These are phyloP conservation scores for Drosophila kepulauana DNA, from an alignment of 1,140 invertebrate species.

Conservation along the genomic window DNA sequence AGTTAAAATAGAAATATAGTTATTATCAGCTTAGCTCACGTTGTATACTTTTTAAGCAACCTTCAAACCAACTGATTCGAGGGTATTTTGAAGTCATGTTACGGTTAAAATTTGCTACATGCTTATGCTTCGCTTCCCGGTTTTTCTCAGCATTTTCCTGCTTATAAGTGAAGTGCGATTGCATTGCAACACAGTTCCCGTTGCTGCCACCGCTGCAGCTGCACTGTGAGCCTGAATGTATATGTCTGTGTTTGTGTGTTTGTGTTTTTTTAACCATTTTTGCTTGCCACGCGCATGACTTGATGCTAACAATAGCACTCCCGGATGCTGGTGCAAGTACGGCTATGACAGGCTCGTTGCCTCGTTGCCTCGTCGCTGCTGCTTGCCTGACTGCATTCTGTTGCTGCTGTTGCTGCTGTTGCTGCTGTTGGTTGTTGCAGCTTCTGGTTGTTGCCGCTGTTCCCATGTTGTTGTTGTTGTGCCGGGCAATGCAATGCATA, in stretches of 20 bases:
- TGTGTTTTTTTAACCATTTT: slow-evolving; percentile 29
- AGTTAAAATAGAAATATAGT: too few relatives aligned
- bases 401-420: slow-evolving; percentile 21
- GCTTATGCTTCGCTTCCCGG: background rate
- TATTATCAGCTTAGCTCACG: too few relatives aligned
- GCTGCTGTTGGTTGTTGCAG: slow-evolving; percentile 26
- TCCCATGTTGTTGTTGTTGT: slow-evolving; percentile 36
- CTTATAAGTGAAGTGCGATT: slow-evolving; percentile 53
- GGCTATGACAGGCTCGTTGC: slow-evolving; percentile 39
- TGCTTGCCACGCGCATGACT: slow-evolving; percentile 71
- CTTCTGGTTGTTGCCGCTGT: slow-evolving; percentile 39
- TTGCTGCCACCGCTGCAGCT: slow-evolving; percentile 22
- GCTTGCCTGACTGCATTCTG: slow-evolving; percentile 10
- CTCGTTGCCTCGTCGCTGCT: background rate
- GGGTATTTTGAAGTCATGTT: slow-evolving; percentile 1
- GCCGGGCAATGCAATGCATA: slow-evolving; percentile 49
- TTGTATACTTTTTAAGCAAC: too few relatives aligned
- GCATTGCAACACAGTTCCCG: slow-evolving; percentile 36
- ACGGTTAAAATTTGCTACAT: background rate
- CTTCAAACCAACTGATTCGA: background rate
- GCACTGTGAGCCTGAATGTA: slow-evolving; percentile 16
- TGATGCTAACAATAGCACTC: slow-evolving; percentile 79
- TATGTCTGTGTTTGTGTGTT: slow-evolving; percentile 25
- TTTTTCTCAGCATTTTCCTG: slow-evolving; percentile 39
- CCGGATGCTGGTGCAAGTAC: slow-evolving; percentile 26